phyloP scores from a whole-genome alignment of 2,113 vertebrate species.

The Cololabis saira region DNA sequence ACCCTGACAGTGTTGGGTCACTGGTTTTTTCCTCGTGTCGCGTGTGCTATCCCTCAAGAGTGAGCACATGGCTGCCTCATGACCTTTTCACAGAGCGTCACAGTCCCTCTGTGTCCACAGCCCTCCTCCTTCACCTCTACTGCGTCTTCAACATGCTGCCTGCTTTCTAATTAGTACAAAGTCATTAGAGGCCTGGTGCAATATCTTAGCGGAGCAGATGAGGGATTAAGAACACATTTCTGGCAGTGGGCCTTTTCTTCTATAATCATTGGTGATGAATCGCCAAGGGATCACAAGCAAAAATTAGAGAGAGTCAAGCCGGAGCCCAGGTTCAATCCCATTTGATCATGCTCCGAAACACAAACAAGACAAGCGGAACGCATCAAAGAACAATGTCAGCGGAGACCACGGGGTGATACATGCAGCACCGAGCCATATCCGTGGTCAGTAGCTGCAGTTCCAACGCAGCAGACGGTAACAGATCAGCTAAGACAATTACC shows the following conservation, averaged over 20 bases:
- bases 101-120: slow-evolving; percentile 37
- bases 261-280: slow-evolving; percentile 30
- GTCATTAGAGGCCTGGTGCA: slow-evolving; percentile 25
- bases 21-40: slow-evolving; percentile 66
- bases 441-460: slow-evolving; percentile 33
- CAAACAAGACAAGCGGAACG: slow-evolving; percentile 35
- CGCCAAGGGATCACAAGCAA: slow-evolving; percentile 20
- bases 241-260: slow-evolving; percentile 28
- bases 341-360: slow-evolving; percentile 42
- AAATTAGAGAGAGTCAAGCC: slow-evolving; percentile 32
- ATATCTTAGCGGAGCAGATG: slow-evolving; percentile 38
- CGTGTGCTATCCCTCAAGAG: slow-evolving; percentile 59
- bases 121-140: slow-evolving; percentile 54
- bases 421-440: slow-evolving; percentile 23
- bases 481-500: slow-evolving; percentile 43
- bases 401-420: slow-evolving; percentile 19
- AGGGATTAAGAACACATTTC: slow-evolving; percentile 26
- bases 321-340: slow-evolving; percentile 39
- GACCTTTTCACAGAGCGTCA: slow-evolving; percentile 62
- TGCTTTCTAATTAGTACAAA: slow-evolving; percentile 58
- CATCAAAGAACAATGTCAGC: slow-evolving; percentile 29
- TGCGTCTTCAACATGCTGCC: slow-evolving; percentile 57
- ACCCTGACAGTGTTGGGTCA: slow-evolving; percentile 64
- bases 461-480: slow-evolving; percentile 34
- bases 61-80: slow-evolving; percentile 55